Conservation (phyloP, 2,797 vertebrate species). For the Dermochelys coriacea region DNA sequence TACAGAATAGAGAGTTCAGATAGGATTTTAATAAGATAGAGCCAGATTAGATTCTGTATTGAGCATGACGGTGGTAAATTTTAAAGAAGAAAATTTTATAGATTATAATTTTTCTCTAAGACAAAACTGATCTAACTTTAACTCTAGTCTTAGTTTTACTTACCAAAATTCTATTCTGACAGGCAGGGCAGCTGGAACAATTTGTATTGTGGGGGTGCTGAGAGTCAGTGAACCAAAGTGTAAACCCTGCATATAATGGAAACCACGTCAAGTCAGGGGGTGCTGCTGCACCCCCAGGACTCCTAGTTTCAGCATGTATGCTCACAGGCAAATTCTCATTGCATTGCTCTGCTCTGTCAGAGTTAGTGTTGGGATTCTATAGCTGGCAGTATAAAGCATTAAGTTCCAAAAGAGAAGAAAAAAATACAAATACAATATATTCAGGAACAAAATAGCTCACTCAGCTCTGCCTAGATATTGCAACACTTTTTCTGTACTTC, state of each 20-base stretch:
- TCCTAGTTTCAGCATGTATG: background rate
- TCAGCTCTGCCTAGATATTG: background rate
- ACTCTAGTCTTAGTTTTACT: background rate
- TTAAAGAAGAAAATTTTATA: conserved; percentile 51
- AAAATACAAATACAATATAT: background rate
- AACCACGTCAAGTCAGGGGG: background rate
- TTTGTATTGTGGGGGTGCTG: too few species aligned
- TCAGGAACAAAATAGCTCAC: background rate
- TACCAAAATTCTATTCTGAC: background rate
- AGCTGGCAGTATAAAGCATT: background rate
- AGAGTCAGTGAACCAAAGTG: too few species aligned
- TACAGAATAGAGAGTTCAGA: conserved; percentile 73
- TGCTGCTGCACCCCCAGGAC: too few species aligned
- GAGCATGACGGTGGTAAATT: background rate
- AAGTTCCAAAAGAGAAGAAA: background rate
- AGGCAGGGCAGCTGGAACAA: too few species aligned
- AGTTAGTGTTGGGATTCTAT: background rate
- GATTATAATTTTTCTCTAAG: background rate
- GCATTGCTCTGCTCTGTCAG: conserved; percentile 9
- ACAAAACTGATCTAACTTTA: background rate
- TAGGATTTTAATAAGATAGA: conserved; percentile 70
- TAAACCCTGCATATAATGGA: too few species aligned
- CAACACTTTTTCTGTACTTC: background rate
- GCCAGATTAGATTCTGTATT: conserved; percentile 45
- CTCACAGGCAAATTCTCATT: background rate